Evolutionary conservation across 2,113 vertebrate genomes (phyloP).

Genomic region (Anarhynchus alexandrinus): DNA sequence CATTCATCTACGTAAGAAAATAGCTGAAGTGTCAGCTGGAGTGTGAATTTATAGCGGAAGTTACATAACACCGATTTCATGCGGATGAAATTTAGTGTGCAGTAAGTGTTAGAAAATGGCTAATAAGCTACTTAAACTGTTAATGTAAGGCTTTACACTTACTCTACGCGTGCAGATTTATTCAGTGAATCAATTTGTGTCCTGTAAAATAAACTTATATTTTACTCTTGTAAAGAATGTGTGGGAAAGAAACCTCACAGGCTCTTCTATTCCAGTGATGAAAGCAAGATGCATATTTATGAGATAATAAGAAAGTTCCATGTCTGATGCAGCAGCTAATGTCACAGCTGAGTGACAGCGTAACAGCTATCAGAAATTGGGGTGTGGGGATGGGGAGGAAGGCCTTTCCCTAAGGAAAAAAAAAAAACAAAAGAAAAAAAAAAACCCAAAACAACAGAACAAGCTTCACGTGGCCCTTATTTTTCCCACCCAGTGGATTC

Average conservation of each 20-base stretch:
- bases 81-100: neutral
- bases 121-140: neutral
- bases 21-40: neutral
- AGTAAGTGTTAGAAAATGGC: neutral
- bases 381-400: neutral
- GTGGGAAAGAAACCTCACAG: neutral
- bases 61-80: neutral
- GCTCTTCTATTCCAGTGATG: neutral
- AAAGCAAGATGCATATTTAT: neutral
- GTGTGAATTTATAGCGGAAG: neutral
- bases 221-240: neutral
- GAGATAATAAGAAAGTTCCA: neutral
- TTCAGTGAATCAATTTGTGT: neutral
- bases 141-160: neutral
- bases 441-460: no score
- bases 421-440: no score
- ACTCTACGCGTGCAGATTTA: neutral
- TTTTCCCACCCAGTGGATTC: neutral
- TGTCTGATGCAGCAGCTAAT: neutral
- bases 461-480: neutral
- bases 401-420: neutral
- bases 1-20: neutral
- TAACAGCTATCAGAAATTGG: neutral
- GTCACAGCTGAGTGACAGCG: neutral
- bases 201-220: neutral